These are phyloP conservation scores for Blera fallax DNA, from an alignment of 2,888 invertebrate genomes.

Conservation along the genomic window DNA sequence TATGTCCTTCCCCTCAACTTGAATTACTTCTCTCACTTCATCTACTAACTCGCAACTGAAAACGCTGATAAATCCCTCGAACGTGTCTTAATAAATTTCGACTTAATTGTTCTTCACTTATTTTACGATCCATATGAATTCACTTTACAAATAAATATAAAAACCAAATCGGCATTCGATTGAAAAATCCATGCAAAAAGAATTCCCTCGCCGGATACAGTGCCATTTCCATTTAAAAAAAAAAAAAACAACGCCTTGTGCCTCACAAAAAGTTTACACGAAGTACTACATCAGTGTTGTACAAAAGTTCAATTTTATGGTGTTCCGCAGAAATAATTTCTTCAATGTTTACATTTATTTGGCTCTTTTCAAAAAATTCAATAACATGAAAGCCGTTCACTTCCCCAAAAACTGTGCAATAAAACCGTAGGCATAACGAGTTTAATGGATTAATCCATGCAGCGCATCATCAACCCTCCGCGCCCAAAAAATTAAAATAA, in stretches of 20 bases:
- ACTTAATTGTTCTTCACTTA: neutral
- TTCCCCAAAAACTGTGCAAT: neutral
- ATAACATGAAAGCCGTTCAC: neutral
- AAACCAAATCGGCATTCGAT: neutral
- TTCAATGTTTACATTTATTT: neutral
- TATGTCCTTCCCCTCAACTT: neutral
- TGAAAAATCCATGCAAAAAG: neutral
- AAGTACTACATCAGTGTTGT: neutral
- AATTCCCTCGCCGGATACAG: neutral
- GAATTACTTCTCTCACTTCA: neutral
- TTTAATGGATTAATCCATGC: neutral
- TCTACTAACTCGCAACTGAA: neutral
- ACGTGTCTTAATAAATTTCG: neutral
- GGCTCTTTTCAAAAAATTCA: neutral
- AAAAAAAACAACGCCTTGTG: neutral
- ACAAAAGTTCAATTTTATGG: neutral
- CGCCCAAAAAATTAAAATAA: neutral
- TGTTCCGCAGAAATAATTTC: neutral
- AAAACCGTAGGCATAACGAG: constrained; percentile 7
- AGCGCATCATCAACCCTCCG: neutral
- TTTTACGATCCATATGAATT: constrained; percentile 2
- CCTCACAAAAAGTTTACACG: neutral
- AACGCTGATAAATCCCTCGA: neutral
- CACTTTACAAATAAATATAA: neutral
- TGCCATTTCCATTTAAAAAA: too few species aligned